phyloP scores from a whole-genome alignment of 2,113 vertebrate genomes.

The Panthera tigris region DNA sequence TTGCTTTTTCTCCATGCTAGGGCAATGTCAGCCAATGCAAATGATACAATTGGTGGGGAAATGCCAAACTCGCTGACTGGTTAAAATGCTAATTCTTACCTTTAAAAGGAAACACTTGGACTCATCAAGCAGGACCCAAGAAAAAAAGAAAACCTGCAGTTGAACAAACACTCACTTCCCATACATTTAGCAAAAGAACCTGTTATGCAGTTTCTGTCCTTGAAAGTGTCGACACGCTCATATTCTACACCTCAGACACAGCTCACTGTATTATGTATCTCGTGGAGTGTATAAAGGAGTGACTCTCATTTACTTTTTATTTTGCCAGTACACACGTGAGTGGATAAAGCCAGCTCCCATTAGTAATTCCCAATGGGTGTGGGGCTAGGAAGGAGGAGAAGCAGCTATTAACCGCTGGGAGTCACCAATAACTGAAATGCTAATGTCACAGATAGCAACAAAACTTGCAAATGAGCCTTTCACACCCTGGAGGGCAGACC shows the following conservation, averaged over 20 bases:
- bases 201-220: background rate
- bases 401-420: background rate
- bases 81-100: slow-evolving; percentile 80
- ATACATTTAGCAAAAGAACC: background rate
- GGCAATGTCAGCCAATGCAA: slow-evolving; percentile 24
- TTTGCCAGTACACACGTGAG: background rate
- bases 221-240: background rate
- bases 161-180: background rate
- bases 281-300: background rate
- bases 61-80: slow-evolving; percentile 75
- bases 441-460: background rate
- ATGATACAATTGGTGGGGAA: slow-evolving; percentile 40
- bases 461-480: background rate
- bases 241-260: background rate
- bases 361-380: background rate
- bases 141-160: background rate
- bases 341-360: background rate
- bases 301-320: background rate
- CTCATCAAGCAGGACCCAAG: background rate
- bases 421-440: background rate
- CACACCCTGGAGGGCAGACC: background rate
- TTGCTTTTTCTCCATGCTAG: slow-evolving; percentile 44
- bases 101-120: slow-evolving; percentile 65
- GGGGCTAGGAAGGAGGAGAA: background rate
- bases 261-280: too few species aligned